Conservation (phyloP, 2,113 vertebrate genomes). For the Acrocephalus kingi region DNA sequence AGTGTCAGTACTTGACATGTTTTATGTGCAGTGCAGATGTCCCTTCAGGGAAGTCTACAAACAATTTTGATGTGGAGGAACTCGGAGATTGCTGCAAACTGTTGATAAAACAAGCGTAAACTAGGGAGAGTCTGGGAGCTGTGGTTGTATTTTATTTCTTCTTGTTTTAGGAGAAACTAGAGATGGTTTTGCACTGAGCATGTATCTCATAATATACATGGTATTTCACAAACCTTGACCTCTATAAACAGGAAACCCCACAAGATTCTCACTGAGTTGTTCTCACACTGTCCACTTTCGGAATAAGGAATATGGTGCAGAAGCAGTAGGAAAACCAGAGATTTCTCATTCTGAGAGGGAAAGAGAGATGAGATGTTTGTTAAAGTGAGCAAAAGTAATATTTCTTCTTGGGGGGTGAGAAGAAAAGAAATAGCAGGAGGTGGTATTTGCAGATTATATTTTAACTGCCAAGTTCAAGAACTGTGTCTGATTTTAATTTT, state of each 20-base stretch:
- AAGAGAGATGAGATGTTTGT: neutral
- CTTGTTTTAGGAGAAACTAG: neutral
- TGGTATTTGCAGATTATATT: neutral
- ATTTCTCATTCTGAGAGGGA: neutral
- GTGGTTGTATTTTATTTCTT: neutral
- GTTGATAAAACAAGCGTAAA: neutral
- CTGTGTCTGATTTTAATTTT: conserved; percentile 17
- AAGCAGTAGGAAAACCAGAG: neutral
- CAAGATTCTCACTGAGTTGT: neutral
- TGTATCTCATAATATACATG: neutral
- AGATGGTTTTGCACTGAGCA: neutral
- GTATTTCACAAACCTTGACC: neutral
- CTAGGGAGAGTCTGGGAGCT: neutral
- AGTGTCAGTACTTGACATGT: neutral
- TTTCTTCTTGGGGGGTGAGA: neutral
- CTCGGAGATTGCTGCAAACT: neutral
- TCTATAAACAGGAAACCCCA: neutral
- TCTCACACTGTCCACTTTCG: neutral
- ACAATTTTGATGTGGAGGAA: neutral
- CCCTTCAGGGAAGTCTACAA: neutral
- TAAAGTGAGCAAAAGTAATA: neutral
- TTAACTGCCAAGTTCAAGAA: neutral
- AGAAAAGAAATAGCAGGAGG: neutral
- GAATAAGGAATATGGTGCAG: neutral
- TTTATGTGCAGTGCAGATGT: neutral